These are phyloP conservation scores for Asobara japonica DNA, from an alignment of 1,140 invertebrate genomes.

Conservation along the genomic window DNA sequence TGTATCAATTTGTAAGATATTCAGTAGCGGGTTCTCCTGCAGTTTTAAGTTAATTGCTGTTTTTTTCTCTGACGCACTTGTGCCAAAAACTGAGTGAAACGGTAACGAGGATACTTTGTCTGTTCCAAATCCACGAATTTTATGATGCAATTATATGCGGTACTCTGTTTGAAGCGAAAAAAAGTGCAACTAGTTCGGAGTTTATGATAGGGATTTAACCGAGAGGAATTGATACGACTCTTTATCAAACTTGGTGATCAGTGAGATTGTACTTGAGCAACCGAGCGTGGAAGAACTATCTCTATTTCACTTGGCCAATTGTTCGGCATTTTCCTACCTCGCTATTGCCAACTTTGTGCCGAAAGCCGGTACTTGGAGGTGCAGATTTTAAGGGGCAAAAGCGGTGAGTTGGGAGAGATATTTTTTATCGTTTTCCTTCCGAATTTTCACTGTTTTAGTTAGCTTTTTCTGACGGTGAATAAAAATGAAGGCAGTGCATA, in stretches of 20 bases:
- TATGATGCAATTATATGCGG: neutral
- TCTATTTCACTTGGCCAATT: neutral
- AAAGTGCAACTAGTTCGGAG: neutral
- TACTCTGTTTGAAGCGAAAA: neutral
- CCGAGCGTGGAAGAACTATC: conserved; percentile 1
- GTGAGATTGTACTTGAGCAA: neutral
- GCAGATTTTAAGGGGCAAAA: neutral
- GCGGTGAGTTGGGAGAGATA: too few relatives aligned
- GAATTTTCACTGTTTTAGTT: too few relatives aligned
- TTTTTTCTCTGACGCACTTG: neutral
- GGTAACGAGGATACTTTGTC: neutral
- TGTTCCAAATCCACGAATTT: neutral
- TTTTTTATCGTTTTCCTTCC: too few relatives aligned
- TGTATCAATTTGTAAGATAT: too few relatives aligned
- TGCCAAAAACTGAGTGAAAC: neutral
- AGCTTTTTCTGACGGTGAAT: too few relatives aligned
- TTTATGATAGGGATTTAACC: neutral
- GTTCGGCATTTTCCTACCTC: neutral
- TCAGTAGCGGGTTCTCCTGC: neutral
- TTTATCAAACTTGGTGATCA: conserved; percentile 5
- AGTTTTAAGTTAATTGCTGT: too few relatives aligned
- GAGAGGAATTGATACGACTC: neutral
- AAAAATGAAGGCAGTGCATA: too few relatives aligned
- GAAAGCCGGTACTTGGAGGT: neutral
- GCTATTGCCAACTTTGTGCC: neutral